Conservation (phyloP, 1,140 invertebrate species). For the Achroia grisella region DNA sequence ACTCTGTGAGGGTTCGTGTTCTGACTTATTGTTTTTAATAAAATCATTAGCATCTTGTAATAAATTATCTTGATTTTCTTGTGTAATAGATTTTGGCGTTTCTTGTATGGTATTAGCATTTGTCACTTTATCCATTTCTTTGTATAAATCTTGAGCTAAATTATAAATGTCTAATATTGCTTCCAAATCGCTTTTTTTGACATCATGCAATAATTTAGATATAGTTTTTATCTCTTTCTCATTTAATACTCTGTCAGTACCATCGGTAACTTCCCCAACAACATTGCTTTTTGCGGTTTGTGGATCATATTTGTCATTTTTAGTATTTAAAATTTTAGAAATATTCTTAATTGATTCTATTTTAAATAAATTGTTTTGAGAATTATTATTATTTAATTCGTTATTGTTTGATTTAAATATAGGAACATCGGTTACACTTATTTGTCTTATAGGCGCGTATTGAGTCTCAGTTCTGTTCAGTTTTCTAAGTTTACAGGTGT, state of each 20-base stretch:
- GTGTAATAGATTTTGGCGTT: conserved; percentile 1
- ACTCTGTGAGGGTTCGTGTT: background rate
- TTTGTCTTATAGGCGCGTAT: conserved; percentile 23
- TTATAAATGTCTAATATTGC: conserved; percentile 62
- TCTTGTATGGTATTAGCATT: conserved; percentile 8
- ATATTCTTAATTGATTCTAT: conserved; percentile 1
- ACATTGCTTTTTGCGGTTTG: too few species aligned
- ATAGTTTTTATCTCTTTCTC: conserved; percentile 50
- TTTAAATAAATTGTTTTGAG: background rate
- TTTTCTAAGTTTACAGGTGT: conserved; percentile 53
- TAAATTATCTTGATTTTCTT: conserved; percentile 4
- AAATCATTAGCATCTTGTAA: too few species aligned
- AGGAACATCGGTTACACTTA: conserved; percentile 17
- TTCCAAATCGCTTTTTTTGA: conserved; percentile 62
- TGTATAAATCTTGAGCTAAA: conserved; percentile 58
- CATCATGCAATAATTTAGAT: conserved; percentile 41
- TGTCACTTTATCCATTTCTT: conserved; percentile 38
- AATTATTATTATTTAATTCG: background rate
- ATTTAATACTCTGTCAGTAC: conserved; percentile 18
- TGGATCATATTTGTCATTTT: conserved; percentile 37
- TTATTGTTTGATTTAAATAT: too few species aligned
- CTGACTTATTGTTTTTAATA: too few species aligned
- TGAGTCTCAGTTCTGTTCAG: conserved; percentile 20
- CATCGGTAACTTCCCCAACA: too few species aligned
- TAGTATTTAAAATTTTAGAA: conserved; percentile 1